phyloP scores from a whole-genome alignment of 2,113 vertebrate species.

The Tauraco erythrolophus region DNA sequence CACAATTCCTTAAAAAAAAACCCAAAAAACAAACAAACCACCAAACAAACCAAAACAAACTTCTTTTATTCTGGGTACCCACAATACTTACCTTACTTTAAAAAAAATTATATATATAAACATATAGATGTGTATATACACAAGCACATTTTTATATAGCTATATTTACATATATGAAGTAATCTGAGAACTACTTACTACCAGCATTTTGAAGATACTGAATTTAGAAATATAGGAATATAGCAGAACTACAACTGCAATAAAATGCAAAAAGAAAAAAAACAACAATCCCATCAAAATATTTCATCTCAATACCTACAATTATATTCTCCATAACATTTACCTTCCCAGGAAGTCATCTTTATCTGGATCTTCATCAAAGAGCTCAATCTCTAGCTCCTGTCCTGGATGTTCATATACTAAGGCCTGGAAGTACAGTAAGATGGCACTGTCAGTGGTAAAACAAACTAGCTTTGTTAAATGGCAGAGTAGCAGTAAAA shows the following conservation, averaged over 20 bases:
- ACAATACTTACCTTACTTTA: background rate
- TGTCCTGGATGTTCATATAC: slow-evolving; percentile 84
- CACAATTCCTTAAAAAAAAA: background rate
- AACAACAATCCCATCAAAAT: background rate
- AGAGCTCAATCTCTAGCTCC: slow-evolving; percentile 89
- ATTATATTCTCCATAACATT: background rate
- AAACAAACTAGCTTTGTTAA: background rate
- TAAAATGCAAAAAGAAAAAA: background rate
- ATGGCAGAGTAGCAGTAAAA: background rate
- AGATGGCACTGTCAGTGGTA: background rate
- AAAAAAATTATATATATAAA: background rate
- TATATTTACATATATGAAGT: background rate
- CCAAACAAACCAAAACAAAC: too few species aligned
- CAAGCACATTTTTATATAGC: background rate
- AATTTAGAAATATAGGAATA: background rate
- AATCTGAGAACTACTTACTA: background rate
- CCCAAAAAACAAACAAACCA: too few species aligned
- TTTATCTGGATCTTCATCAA: slow-evolving; percentile 95
- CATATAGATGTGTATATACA: background rate
- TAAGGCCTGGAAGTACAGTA: slow-evolving; percentile 75
- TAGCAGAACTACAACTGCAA: background rate
- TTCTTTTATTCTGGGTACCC: background rate
- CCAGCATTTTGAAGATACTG: background rate
- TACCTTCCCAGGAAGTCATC: slow-evolving; percentile 96
- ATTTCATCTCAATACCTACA: background rate